Conservation (phyloP, 2,797 vertebrate species). For the Hypotaenidia okinawae region DNA sequence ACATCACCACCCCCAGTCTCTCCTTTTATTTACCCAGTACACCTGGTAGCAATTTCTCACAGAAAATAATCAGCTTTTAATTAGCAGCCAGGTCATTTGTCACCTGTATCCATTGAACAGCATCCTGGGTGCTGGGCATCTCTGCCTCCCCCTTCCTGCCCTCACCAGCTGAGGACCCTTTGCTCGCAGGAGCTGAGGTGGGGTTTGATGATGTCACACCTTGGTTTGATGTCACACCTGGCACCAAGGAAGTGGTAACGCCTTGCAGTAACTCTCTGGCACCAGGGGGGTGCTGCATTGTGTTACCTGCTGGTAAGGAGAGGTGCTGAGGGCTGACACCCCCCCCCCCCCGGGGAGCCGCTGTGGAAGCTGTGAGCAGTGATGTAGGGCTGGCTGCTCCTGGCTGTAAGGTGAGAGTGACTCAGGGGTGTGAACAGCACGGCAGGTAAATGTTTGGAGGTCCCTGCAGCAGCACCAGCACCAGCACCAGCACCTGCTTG, state of each 20-base stretch:
- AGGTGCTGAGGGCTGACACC: no score
- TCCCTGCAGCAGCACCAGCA: no score
- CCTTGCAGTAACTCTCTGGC: fast-evolving
- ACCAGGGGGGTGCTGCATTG: fast-evolving
- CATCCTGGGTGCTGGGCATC: fast-evolving
- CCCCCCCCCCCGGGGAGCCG: no score
- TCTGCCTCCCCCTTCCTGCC: neutral
- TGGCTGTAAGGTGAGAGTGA: fast-evolving
- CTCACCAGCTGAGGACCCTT: fast-evolving
- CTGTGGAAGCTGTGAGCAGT: neutral
- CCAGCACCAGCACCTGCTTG: fast-evolving
- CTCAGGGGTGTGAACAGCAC: fast-evolving
- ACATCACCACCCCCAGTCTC: fast-evolving
- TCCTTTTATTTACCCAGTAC: neutral
- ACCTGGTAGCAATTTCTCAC: neutral
- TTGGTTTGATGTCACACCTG: fast-evolving
- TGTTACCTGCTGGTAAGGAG: neutral
- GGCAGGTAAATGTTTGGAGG: neutral
- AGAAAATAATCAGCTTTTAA: constrained; percentile 19
- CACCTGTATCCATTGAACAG: neutral
- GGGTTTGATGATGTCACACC: fast-evolving
- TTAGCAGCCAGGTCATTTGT: neutral
- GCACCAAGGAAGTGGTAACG: neutral
- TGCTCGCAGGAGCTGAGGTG: neutral
- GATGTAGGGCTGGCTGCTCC: neutral